phyloP scores from a whole-genome alignment of 2,113 vertebrate genomes.

The Brachirus orientalis region DNA sequence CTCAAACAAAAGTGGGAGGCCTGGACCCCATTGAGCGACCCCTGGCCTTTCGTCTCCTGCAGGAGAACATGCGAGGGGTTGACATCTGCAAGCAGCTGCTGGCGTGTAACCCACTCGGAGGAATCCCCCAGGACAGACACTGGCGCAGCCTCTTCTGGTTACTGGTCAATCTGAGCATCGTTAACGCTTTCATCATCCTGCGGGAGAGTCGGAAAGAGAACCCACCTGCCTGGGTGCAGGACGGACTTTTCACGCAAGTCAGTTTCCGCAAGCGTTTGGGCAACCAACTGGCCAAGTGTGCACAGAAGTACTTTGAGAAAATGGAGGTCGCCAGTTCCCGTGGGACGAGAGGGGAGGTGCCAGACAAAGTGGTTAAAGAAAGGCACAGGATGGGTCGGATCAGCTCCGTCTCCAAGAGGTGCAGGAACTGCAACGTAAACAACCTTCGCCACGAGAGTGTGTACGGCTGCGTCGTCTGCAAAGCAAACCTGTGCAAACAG shows the following conservation, averaged over 20 bases:
- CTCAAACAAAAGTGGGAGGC: conserved; percentile 61
- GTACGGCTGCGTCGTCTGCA: conserved; percentile 73
- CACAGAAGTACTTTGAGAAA: conserved; percentile 47
- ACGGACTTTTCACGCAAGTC: conserved; percentile 79
- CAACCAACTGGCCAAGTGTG: conserved; percentile 76
- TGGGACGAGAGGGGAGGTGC: neutral
- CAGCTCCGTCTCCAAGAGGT: conserved; percentile 64
- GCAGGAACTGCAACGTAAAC: conserved; percentile 74
- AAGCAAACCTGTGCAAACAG: conserved; percentile 74
- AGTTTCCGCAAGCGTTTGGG: conserved; percentile 79
- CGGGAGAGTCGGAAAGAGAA: conserved; percentile 79
- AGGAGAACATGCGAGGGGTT: conserved; percentile 85
- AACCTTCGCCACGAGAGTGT: conserved; percentile 70
- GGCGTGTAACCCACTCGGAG: conserved; percentile 81
- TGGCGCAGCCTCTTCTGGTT: conserved; percentile 84
- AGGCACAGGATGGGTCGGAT: conserved; percentile 73
- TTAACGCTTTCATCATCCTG: conserved; percentile 83
- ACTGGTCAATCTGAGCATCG: conserved; percentile 80
- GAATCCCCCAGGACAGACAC: conserved; percentile 70
- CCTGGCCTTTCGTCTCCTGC: conserved; percentile 79
- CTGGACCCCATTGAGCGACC: conserved; percentile 77
- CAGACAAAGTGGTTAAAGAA: neutral
- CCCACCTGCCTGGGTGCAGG: conserved; percentile 78
- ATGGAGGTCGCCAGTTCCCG: conserved; percentile 29
- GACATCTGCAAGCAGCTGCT: conserved; percentile 85